Evolutionary conservation across 2,113 vertebrate genomes (phyloP).

Genomic region (Calidris pugnax): DNA sequence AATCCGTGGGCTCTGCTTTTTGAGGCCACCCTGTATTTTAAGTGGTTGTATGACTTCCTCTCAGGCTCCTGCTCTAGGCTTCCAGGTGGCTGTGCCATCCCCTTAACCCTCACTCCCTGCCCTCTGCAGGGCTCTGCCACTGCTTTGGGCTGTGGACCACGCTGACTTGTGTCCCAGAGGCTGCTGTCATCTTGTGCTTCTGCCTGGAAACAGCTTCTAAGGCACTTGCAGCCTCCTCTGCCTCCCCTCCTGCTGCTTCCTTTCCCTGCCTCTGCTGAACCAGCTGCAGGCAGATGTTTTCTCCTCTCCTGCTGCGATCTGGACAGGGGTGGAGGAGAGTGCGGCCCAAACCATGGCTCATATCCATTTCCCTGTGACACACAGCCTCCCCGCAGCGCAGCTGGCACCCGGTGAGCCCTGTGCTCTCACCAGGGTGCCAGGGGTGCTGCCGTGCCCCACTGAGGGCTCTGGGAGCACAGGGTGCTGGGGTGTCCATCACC

Average conservation of each 20-base stretch:
- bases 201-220: background rate
- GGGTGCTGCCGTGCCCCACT: background rate
- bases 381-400: background rate
- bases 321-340: background rate
- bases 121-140: rapidly evolving
- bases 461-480: background rate
- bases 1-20: background rate
- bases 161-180: rapidly evolving
- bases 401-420: rapidly evolving
- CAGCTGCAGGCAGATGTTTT: background rate
- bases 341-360: background rate
- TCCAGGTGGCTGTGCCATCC: background rate
- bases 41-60: background rate
- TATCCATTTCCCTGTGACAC: rapidly evolving
- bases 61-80: background rate
- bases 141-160: background rate
- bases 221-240: background rate
- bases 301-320: background rate
- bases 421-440: background rate
- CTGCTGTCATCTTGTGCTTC: background rate
- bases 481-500: background rate
- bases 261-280: background rate
- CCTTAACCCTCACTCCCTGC: background rate
- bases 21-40: background rate
- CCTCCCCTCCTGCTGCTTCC: background rate